Conservation (phyloP, 1,140 invertebrate genomes). For the Hylyphantes graminicola region DNA sequence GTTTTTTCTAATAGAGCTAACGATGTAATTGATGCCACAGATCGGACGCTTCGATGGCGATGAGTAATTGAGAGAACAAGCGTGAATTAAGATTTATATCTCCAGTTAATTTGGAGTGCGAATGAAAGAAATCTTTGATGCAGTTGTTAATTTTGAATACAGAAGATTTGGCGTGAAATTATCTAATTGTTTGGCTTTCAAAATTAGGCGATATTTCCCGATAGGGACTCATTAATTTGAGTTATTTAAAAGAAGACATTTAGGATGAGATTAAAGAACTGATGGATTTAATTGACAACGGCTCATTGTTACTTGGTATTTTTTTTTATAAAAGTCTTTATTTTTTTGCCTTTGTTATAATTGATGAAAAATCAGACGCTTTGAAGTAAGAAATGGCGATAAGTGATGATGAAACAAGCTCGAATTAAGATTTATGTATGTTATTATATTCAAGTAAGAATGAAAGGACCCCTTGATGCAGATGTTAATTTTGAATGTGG, state of each 20-base stretch:
- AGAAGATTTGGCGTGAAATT: constrained; percentile 37
- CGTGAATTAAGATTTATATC: constrained; percentile 26
- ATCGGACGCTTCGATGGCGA: constrained; percentile 13
- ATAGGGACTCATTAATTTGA: not conserved
- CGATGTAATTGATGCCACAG: constrained; percentile 6
- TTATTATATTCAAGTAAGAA: constrained; percentile 2
- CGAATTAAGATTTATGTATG: constrained; percentile 18
- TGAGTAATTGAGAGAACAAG: constrained; percentile 15
- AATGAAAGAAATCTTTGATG: constrained; percentile 29
- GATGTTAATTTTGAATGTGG: constrained; percentile 26
- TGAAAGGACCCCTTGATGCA: constrained; percentile 17
- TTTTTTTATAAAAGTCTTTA: not conserved
- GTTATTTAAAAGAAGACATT: not conserved
- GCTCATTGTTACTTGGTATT: no score
- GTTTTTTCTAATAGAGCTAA: not conserved
- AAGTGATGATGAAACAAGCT: constrained; percentile 13
- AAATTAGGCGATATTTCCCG: not conserved
- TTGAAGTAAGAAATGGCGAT: constrained; percentile 10
- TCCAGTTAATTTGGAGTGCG: not conserved
- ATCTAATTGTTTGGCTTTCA: not conserved
- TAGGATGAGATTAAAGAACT: no score
- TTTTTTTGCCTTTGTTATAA: not conserved
- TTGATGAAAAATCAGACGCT: constrained; percentile 28
- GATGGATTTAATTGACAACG: no score
- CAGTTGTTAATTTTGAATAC: constrained; percentile 21